A percentile compares a stretch with the other conserved stretches of the same genome.
Conservation (phyloP, 2,888 invertebrate species). For the Drosophila atripex region DNA sequence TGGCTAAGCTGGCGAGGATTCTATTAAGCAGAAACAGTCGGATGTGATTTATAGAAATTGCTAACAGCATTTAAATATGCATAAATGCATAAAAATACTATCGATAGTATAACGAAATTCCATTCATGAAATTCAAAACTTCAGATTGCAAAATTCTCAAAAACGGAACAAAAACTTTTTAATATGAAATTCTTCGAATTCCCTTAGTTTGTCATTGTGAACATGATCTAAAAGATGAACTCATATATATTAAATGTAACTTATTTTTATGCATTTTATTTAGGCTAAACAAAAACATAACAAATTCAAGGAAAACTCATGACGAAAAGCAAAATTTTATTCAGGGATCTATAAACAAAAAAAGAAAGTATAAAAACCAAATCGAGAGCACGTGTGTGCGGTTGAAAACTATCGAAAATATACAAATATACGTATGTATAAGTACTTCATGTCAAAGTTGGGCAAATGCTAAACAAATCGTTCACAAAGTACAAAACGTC, state of each 20-base stretch:
- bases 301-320: slow-evolving; percentile 55
- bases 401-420: slow-evolving; percentile 39
- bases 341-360: slow-evolving; percentile 79
- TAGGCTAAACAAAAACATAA: slow-evolving; percentile 69
- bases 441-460: slow-evolving; percentile 54
- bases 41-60: slow-evolving; percentile 79
- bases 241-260: slow-evolving; percentile 55
- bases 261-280: slow-evolving; percentile 79
- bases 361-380: slow-evolving; percentile 21
- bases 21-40: slow-evolving; percentile 71
- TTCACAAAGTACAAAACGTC: slow-evolving; percentile 72
- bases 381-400: slow-evolving; percentile 18
- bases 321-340: slow-evolving; percentile 81
- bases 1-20: slow-evolving; percentile 38
- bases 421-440: slow-evolving; percentile 36
- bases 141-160: slow-evolving; percentile 40
- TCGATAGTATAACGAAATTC: slow-evolving; percentile 51
- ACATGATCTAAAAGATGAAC: slow-evolving; percentile 71
- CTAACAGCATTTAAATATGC: slow-evolving; percentile 80
- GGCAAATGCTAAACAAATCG: slow-evolving; percentile 60
- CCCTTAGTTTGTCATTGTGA: slow-evolving; percentile 65
- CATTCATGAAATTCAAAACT: slow-evolving; percentile 40
- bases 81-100: slow-evolving; percentile 76
- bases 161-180: slow-evolving; percentile 35
- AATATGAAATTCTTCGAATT: slow-evolving; percentile 45